Evolutionary conservation across 2,797 vertebrate genomes (phyloP).

Genomic region (Brotula barbata): DNA sequence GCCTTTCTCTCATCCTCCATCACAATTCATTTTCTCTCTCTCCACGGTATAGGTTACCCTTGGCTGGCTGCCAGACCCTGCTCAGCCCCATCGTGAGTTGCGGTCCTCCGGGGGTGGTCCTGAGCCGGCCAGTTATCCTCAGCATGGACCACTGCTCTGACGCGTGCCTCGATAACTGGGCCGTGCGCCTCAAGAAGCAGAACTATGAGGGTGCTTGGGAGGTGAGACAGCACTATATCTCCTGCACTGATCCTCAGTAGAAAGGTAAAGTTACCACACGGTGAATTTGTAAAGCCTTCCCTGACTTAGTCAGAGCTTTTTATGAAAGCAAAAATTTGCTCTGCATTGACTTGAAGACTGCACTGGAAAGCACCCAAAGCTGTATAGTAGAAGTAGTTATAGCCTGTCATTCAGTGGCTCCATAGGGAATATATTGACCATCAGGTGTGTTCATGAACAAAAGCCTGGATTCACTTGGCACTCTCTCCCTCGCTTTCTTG

Average conservation of each 20-base stretch:
- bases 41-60: slow-evolving; percentile 84
- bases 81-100: slow-evolving; percentile 97
- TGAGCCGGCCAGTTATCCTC: slow-evolving; percentile 94
- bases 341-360: slow-evolving; percentile 29
- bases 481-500: slow-evolving; percentile 28
- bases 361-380: slow-evolving; percentile 20
- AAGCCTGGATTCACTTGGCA: slow-evolving; percentile 38
- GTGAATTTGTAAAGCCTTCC: slow-evolving; percentile 51
- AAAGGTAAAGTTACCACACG: slow-evolving; percentile 48
- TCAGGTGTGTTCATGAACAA: slow-evolving; percentile 67
- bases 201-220: slow-evolving; percentile 96
- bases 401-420: slow-evolving; percentile 41
- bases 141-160: slow-evolving; percentile 97
- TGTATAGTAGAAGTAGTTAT: slow-evolving; percentile 20
- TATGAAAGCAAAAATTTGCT: slow-evolving; percentile 41
- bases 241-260: slow-evolving; percentile 38
- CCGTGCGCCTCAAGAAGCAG: slow-evolving; percentile 95
- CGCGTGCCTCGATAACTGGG: slow-evolving; percentile 94
- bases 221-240: slow-evolving; percentile 78
- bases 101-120: slow-evolving; percentile 93
- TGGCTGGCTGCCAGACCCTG: slow-evolving; percentile 95
- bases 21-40: slow-evolving; percentile 25
- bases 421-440: slow-evolving; percentile 61
- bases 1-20: slow-evolving; percentile 30
- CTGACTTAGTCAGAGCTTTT: slow-evolving; percentile 39